Evolutionary conservation across 2,888 invertebrate genomes (phyloP), one percentile per base, ranked within the genome.

Genomic region (Alviniconcha strummeri): DNA sequence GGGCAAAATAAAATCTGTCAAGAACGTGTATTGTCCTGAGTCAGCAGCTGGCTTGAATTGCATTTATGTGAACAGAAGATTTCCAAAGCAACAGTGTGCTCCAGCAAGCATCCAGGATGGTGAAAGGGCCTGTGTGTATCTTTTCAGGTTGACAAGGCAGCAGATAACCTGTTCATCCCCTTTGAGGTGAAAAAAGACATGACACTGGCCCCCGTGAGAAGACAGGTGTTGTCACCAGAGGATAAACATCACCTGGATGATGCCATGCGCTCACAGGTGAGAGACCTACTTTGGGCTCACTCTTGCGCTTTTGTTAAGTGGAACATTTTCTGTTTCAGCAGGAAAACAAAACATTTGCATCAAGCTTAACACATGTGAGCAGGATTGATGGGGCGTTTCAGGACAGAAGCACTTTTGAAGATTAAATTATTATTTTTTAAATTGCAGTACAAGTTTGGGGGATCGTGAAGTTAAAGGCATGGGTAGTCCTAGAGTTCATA

Each of bases 111-210:
- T 36, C 36, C 36, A 89, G 88, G 91, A 90, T 64, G 17, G 77
- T 13, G 56, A 5, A 7, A 57, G 8, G 72, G 3, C 19, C 80
- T 67, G 60, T 64, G 52, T 36, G 19, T 55, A 52, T 75, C 52
- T 36, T 67, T 54, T 17, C 72, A 88, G 87, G 82, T 76, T n/a
- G 74, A 82, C 36, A 88, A 88, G 75, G 83, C 85, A n/a, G 80
- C 81, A 15, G 80, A 86, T 83, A 91, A 92, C 83, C 86, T 89
- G 55, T 94, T 94, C 88, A 91, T 92, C 91, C 93, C 93, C 81
- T 94, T 94, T 87, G 93, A 95, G 93, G 94, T 98, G 5, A 98
- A 98, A 94, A 96, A 95, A 69, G 97, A 97, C 92, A 98, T 98
- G 98, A 96, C 96, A 91, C 91, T 98, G 85, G 98, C 98, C 3